Percentiles rank a stretch among this genome's conserved stretches.
Evolutionary conservation across 2,113 vertebrate species (phyloP).

Genomic region (Amblyopsis rosae): DNA sequence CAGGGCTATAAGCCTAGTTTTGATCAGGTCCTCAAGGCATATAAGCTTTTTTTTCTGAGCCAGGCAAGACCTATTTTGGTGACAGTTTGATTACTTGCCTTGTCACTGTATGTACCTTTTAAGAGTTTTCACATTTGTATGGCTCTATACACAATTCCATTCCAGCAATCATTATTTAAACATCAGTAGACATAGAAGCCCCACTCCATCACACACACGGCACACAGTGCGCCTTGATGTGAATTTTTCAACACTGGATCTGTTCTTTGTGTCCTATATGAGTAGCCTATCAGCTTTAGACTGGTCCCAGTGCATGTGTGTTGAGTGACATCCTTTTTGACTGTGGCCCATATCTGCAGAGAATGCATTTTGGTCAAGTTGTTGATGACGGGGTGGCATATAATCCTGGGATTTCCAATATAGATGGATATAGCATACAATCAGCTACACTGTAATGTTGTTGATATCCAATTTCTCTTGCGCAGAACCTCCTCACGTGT

Average conservation of each 20-base stretch:
- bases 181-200: background rate
- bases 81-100: background rate
- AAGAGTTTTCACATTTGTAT: too few relatives aligned
- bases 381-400: background rate
- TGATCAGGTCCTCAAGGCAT: background rate
- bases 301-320: background rate
- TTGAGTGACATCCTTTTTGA: background rate
- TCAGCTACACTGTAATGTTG: too few relatives aligned
- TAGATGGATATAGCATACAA: too few relatives aligned
- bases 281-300: too few relatives aligned
- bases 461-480: too few relatives aligned
- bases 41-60: background rate
- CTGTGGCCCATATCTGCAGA: background rate
- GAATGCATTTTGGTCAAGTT: background rate
- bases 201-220: background rate
- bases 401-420: too few relatives aligned
- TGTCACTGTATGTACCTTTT: background rate
- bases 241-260: background rate
- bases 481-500: background rate
- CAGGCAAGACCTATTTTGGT: background rate
- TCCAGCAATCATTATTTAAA: background rate
- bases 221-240: background rate
- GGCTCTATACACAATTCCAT: too few relatives aligned
- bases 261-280: background rate
- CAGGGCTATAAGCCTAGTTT: constrained; percentile 7